Percentiles rank a stretch among this genome's conserved stretches.
These are phyloP conservation scores for Bufo bufo DNA, from an alignment of 2,113 vertebrate species.

Conservation along the genomic window DNA sequence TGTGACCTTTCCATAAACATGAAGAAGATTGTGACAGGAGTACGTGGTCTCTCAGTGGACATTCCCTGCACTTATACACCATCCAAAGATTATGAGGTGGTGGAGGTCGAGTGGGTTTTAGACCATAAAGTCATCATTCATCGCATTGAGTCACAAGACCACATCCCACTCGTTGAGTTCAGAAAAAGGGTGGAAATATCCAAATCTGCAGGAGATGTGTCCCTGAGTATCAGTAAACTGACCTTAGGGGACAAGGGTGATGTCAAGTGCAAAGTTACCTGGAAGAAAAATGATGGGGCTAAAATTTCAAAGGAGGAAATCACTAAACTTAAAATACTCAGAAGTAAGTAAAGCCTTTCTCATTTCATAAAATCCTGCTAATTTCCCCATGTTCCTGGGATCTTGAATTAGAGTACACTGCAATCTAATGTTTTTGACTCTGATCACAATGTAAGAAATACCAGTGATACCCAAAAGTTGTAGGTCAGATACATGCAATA, in stretches of 20 bases:
- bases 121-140: neutral
- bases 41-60: neutral
- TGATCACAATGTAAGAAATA: too few species aligned
- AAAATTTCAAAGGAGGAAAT: neutral
- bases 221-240: conserved; percentile 11
- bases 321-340: neutral
- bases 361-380: neutral
- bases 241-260: neutral
- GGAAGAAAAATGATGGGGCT: neutral
- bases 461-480: too few species aligned
- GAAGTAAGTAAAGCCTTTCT: neutral
- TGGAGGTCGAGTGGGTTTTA: neutral
- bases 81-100: neutral
- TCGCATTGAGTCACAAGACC: neutral
- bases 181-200: neutral
- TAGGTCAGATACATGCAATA: too few species aligned
- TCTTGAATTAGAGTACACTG: too few species aligned
- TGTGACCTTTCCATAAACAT: conserved; percentile 13
- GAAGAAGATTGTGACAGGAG: neutral
- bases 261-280: conserved; percentile 16
- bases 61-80: conserved; percentile 37
- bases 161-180: neutral
- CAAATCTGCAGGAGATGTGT: conserved; percentile 23
- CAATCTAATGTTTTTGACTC: too few species aligned
- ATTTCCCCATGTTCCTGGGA: neutral